Percentiles rank a stretch among this genome's conserved stretches.
Evolutionary conservation across 2,797 vertebrate genomes (phyloP).

Genomic region (Pempheris klunzingeri): DNA sequence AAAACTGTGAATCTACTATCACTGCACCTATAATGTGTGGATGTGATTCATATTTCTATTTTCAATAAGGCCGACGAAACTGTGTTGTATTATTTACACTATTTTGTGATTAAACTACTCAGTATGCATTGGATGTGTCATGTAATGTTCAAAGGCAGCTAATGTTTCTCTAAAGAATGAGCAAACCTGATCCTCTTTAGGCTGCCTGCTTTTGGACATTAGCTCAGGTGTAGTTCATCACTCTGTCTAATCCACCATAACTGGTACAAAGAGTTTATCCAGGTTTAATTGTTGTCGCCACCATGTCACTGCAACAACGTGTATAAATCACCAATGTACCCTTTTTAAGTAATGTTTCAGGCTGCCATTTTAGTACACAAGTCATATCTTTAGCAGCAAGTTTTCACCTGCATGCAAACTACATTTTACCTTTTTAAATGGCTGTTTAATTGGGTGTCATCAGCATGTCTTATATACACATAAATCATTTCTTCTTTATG

Average conservation of each 20-base stretch:
- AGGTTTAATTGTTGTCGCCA: conserved; percentile 22
- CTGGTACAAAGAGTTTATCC: conserved; percentile 23
- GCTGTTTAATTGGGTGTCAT: neutral
- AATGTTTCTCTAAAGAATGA: conserved; percentile 32
- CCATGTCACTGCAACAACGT: neutral
- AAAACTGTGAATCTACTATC: conserved; percentile 12
- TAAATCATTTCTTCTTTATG: neutral
- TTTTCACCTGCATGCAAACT: neutral
- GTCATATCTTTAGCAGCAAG: neutral
- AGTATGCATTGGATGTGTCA: neutral
- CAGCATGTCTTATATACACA: neutral
- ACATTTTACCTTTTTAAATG: neutral
- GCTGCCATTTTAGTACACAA: neutral
- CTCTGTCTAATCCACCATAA: conserved; percentile 32
- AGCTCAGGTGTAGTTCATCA: conserved; percentile 25
- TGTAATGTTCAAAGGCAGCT: conserved; percentile 17
- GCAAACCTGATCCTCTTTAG: conserved; percentile 22
- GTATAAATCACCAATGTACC: neutral
- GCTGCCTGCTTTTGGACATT: conserved; percentile 17
- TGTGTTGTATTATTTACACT: neutral
- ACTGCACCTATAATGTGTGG: neutral
- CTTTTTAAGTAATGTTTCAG: neutral
- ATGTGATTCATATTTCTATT: neutral
- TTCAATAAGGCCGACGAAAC: neutral
- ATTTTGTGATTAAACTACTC: neutral